Percentiles rank a stretch among this genome's conserved stretches.
Evolutionary conservation across 1,140 invertebrate species (phyloP).

Genomic region (Oryctes rhinoceros): DNA sequence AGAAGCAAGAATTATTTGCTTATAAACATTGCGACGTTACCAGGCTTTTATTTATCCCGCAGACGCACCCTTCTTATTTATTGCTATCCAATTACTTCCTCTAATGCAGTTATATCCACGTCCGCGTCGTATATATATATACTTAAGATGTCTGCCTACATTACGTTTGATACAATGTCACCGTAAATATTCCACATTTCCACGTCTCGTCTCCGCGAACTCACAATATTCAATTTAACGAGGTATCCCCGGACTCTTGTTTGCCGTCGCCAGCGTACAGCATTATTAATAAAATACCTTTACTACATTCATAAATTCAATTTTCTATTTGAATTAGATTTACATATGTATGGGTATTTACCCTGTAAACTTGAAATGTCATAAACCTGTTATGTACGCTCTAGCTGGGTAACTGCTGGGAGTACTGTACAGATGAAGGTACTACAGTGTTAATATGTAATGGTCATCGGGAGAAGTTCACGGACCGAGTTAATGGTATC

Average conservation of each 20-base stretch:
- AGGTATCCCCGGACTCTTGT: neutral
- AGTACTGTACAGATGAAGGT: no score
- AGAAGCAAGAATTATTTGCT: no score
- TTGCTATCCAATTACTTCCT: no score
- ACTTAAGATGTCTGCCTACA: neutral
- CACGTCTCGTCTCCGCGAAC: neutral
- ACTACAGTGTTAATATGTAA: no score
- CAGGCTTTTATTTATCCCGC: no score
- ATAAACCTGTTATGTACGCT: constrained; percentile 15
- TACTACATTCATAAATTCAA: constrained; percentile 15
- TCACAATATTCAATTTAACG: neutral
- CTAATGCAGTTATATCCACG: no score
- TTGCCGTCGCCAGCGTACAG: neutral
- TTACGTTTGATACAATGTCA: constrained; percentile 7
- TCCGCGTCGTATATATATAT: no score
- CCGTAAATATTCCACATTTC: neutral
- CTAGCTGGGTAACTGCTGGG: no score
- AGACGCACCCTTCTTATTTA: no score
- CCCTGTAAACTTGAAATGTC: neutral
- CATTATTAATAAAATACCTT: constrained; percentile 5
- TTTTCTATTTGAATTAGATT: constrained; percentile 19
- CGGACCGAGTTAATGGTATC: no score
- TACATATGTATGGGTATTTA: neutral
- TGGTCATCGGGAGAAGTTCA: no score
- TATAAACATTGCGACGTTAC: no score